Percentiles rank a stretch among this genome's conserved stretches.
Conservation (phyloP, 1,140 invertebrate genomes). For the Neodiprion pinetum region DNA sequence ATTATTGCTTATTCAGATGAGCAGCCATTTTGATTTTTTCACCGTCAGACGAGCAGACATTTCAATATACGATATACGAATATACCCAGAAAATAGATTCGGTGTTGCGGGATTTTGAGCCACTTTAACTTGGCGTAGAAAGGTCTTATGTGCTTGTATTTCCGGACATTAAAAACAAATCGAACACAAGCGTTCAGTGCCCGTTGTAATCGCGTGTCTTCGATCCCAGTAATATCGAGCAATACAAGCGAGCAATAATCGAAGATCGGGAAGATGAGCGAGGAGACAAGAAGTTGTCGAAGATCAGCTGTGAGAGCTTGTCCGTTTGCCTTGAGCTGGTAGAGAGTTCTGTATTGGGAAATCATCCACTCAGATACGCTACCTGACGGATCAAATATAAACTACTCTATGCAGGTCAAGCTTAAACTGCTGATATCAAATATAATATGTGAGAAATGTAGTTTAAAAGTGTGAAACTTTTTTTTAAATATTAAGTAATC, state of each 20-base stretch:
- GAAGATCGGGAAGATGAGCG: slow-evolving; percentile 7
- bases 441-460: too few relatives aligned
- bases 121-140: background rate
- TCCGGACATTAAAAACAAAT: slow-evolving; percentile 1
- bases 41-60: too few relatives aligned
- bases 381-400: too few relatives aligned
- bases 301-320: background rate
- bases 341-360: background rate
- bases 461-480: too few relatives aligned
- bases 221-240: background rate
- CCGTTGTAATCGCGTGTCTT: background rate
- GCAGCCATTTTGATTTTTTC: too few relatives aligned
- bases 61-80: background rate
- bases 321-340: slow-evolving; percentile 6
- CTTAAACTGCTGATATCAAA: too few relatives aligned
- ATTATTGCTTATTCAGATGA: too few relatives aligned
- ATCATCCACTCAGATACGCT: too few relatives aligned
- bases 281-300: background rate
- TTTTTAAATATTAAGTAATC: too few relatives aligned
- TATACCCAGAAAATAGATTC: background rate
- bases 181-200: slow-evolving; percentile 11
- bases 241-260: background rate
- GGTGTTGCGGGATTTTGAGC: background rate
- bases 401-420: too few relatives aligned
- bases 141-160: background rate